Conservation (phyloP, 2,797 vertebrate species). For the Lepilemur septentrionalis region DNA sequence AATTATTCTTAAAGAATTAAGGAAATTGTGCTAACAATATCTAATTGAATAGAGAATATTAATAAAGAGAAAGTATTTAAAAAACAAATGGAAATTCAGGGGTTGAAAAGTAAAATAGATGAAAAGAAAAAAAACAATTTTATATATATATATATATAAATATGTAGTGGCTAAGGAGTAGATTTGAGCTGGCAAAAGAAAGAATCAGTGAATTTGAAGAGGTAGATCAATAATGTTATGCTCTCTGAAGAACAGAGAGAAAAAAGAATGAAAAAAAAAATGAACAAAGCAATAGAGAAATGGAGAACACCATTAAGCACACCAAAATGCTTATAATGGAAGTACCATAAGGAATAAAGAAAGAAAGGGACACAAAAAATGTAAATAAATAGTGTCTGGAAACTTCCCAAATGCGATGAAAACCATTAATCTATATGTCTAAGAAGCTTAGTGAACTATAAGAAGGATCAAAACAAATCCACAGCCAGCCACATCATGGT, state of each 20-base stretch:
- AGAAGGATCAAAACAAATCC: neutral
- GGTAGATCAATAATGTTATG: neutral
- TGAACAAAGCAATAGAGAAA: neutral
- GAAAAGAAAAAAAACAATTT: neutral
- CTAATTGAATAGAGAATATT: neutral
- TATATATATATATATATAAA: neutral
- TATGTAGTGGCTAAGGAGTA: neutral
- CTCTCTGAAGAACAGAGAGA: neutral
- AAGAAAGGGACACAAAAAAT: neutral
- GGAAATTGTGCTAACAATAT: neutral
- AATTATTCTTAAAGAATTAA: neutral
- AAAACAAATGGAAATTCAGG: neutral
- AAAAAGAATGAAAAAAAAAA: neutral
- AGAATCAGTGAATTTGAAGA: too few species aligned
- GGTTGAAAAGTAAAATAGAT: neutral
- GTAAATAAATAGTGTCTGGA: neutral
- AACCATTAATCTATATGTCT: neutral
- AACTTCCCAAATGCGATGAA: neutral
- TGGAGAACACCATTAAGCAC: neutral
- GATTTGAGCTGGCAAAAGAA: neutral
- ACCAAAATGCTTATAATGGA: neutral
- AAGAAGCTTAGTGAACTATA: neutral
- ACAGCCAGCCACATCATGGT: neutral
- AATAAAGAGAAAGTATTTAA: neutral
- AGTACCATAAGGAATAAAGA: neutral